Base-by-base conservation (phyloP, 2,113 vertebrate species). In the Chauna torquata region DNA sequence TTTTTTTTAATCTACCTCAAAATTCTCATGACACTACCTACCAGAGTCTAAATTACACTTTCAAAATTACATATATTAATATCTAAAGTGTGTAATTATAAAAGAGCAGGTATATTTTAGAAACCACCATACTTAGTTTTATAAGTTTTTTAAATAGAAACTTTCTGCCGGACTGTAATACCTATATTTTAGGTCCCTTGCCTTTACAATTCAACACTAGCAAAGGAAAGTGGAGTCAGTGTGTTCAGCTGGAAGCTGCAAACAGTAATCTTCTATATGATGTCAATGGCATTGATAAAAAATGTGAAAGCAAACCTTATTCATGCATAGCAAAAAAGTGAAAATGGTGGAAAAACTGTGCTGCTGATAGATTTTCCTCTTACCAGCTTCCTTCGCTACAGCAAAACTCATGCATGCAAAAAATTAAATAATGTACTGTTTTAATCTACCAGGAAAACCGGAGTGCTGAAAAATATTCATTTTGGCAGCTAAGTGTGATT, bases 31-130 rank as follows among this genome's bases (percentile, higher is more conserved):
- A 79, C 44, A 38, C 34, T 94, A 66, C 92, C 94, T 87, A 82
- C 78, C 2, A 1, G 75, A 81, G n/a, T 47, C 78, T 96, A 96
- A 96, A 95, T 96, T 86, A 90, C 65, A 89, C 82, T 84, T 96
- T 30, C 61, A 44, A 90, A 96, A 96, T 96, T 93, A 93, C 49
- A 97, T 34, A 24, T 62, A 90, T 94, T 96, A 96, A 94, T 96
- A 93, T 58, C 42, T 85, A 4, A 64, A 93, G 64, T 68, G 61
- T 91, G 28, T 69, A 90, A 95, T 96, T 96, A 91, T 64, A 90
- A 96, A 82, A 55, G 18, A 96, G 71, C n/a, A 24, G n/a, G 80
- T 71, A n/a, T 52, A 80, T 87, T 93, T 95, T 64, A 82, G 81
- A 96, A 96, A 93, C 86, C 40, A 76, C 9, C 71, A 71, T 59